Conservation (phyloP, 2,113 vertebrate genomes). For the Aepyceros melampus region DNA sequence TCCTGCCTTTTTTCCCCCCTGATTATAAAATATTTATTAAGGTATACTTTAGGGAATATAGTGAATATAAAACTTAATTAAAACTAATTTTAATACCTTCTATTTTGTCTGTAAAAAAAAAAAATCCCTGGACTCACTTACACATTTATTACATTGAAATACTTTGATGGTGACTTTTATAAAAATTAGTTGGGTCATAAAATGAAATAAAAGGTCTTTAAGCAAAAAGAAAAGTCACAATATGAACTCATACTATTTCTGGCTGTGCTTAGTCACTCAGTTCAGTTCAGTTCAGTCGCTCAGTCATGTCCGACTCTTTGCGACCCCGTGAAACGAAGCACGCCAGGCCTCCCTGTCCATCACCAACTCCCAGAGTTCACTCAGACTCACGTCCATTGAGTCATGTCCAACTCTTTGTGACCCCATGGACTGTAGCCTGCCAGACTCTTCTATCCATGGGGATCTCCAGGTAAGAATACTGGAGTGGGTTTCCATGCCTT, state of each 20-base stretch:
- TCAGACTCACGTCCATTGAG: too few species aligned
- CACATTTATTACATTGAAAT: neutral
- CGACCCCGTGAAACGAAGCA: neutral
- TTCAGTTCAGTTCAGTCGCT: neutral
- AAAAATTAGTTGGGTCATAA: neutral
- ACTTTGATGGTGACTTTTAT: neutral
- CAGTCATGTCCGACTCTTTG: neutral
- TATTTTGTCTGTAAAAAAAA: neutral
- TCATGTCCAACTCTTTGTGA: neutral
- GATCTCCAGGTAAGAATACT: neutral
- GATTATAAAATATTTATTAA: neutral
- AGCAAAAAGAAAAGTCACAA: conserved; percentile 6
- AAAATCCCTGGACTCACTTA: neutral
- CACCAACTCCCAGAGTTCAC: too few species aligned
- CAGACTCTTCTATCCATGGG: neutral
- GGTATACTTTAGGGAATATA: neutral
- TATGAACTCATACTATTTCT: neutral
- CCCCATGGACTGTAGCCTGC: neutral
- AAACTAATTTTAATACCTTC: neutral
- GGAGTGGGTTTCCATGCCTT: neutral
- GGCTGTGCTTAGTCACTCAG: neutral
- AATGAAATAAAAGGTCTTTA: neutral
- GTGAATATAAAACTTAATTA: neutral
- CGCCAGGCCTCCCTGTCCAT: too few species aligned
- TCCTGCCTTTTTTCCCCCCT: fast-evolving